These are phyloP conservation scores for Dryobates pubescens DNA, from an alignment of 2,797 vertebrate genomes.

Conservation along the genomic window DNA sequence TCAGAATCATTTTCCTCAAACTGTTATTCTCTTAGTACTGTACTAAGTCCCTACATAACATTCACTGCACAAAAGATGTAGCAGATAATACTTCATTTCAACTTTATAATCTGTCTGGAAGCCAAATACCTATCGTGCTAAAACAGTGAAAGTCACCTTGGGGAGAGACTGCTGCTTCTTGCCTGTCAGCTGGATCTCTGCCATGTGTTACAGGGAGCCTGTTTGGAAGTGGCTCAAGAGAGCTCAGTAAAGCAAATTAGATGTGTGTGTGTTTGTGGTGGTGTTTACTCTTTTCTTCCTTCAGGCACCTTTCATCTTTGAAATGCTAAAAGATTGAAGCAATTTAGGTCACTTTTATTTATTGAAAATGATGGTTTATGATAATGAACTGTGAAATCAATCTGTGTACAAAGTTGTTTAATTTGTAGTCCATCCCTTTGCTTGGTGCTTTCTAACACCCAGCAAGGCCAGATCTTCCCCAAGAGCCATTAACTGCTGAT, in stretches of 20 bases:
- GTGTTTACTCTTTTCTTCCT: background rate
- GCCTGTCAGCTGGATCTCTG: background rate
- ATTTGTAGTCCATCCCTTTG: background rate
- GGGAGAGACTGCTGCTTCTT: background rate
- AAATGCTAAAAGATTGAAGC: background rate
- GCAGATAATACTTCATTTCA: conserved; percentile 28
- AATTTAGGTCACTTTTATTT: background rate
- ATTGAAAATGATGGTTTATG: background rate
- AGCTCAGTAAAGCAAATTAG: background rate
- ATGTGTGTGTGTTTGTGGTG: background rate
- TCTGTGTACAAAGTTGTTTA: background rate
- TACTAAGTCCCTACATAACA: background rate
- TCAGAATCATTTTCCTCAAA: conserved; percentile 30
- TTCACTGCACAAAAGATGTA: conserved; percentile 22
- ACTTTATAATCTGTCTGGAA: conserved; percentile 51
- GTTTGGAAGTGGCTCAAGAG: background rate
- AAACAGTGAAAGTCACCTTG: conserved; percentile 68
- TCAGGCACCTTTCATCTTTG: background rate
- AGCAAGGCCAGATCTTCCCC: background rate
- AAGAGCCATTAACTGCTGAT: background rate
- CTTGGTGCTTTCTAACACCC: background rate
- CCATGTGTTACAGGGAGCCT: background rate
- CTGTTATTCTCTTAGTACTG: conserved; percentile 6
- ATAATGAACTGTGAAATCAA: background rate
- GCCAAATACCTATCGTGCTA: conserved; percentile 36